Conservation (phyloP, 2,888 invertebrate genomes). For the Philonicus albiceps region DNA sequence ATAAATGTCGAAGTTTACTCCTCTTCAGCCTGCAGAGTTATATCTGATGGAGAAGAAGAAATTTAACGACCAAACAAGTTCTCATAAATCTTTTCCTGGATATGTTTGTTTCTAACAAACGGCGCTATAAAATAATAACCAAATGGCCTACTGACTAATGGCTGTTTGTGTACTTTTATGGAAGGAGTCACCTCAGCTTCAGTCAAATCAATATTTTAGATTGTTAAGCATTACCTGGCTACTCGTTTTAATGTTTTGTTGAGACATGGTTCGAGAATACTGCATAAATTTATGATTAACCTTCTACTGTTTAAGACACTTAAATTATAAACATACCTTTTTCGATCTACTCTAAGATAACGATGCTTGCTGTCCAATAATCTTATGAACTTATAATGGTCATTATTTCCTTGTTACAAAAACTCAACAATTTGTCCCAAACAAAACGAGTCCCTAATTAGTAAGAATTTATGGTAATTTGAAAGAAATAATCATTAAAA, state of each 20-base stretch:
- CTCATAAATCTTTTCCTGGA: background rate
- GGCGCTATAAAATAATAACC: background rate
- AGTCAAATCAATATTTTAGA: background rate
- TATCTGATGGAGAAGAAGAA: background rate
- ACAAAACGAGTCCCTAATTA: background rate
- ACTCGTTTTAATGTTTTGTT: background rate
- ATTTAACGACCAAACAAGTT: slow-evolving; percentile 10
- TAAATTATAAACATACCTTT: background rate
- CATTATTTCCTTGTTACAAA: background rate
- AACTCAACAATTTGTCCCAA: background rate
- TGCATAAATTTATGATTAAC: background rate
- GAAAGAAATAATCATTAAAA: background rate
- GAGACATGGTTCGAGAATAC: background rate
- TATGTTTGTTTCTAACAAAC: background rate
- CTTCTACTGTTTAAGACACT: background rate
- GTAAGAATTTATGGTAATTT: background rate
- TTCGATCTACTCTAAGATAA: background rate
- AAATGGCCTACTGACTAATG: background rate
- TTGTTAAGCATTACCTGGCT: background rate
- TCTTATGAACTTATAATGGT: background rate
- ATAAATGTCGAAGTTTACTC: background rate
- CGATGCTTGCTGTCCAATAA: background rate
- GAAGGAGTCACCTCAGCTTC: background rate
- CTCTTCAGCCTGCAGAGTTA: background rate
- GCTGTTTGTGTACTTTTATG: background rate